phyloP scores from a whole-genome alignment of 2,113 vertebrate species.

The Pseudorhombus dupliciocellatus region DNA sequence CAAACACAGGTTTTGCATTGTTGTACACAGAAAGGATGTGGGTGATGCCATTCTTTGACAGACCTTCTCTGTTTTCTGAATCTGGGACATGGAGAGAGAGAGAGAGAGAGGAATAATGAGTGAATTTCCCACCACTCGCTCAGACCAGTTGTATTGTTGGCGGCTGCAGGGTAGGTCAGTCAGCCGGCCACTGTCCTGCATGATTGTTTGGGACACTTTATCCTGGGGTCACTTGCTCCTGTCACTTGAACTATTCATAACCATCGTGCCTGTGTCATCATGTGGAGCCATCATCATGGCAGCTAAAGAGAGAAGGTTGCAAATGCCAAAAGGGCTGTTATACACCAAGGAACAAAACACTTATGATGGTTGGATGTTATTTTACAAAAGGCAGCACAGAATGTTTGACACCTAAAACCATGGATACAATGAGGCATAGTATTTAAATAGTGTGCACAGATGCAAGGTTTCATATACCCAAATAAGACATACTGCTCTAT shows the following conservation, averaged over 20 bases:
- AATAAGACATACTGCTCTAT: not conserved
- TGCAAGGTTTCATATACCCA: not conserved
- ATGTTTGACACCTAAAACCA: not conserved
- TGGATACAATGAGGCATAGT: not conserved
- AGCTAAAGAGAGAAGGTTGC: slow-evolving; percentile 64
- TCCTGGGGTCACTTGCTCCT: slow-evolving; percentile 25
- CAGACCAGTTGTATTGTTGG: not conserved
- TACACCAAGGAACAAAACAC: not conserved
- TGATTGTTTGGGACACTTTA: slow-evolving; percentile 1
- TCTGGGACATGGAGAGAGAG: slow-evolving; percentile 73
- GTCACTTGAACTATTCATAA: slow-evolving; percentile 68
- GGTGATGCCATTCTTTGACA: slow-evolving; percentile 84
- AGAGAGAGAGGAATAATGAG: slow-evolving; percentile 1
- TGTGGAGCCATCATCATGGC: slow-evolving; percentile 14
- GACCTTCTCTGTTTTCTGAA: slow-evolving; percentile 84
- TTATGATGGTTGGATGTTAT: not conserved
- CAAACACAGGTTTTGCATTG: slow-evolving; percentile 83
- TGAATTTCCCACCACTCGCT: not conserved
- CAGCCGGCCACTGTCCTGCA: slow-evolving; percentile 1
- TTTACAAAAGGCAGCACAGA: slow-evolving; percentile 1
- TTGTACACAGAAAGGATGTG: slow-evolving; percentile 89
- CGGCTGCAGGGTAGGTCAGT: slow-evolving; percentile 1
- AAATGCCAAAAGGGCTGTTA: slow-evolving; percentile 29
- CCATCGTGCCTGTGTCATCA: slow-evolving; percentile 25
- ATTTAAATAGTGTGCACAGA: not conserved